Percentiles rank a stretch among this genome's conserved stretches.
Evolutionary conservation across 2,113 vertebrate species (phyloP).

Genomic region (Pygoscelis adeliae): DNA sequence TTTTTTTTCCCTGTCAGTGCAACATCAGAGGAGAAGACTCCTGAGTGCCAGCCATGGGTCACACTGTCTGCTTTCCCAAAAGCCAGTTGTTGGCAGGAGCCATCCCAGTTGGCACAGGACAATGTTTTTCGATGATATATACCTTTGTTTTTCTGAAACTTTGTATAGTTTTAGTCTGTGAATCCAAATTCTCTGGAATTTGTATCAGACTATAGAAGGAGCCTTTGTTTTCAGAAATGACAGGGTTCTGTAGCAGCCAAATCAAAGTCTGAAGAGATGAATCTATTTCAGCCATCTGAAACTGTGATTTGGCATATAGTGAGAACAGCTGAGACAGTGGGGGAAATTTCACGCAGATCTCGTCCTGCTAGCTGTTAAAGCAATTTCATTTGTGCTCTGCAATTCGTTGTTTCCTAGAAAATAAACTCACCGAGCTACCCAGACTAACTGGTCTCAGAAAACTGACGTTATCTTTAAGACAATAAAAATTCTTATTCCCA

Average conservation of each 20-base stretch:
- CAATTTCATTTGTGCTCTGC: background rate
- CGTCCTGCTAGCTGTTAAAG: background rate
- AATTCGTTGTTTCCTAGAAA: background rate
- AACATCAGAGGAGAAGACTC: background rate
- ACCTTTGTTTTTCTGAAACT: background rate
- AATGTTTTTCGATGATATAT: background rate
- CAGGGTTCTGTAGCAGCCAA: background rate
- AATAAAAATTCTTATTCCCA: background rate
- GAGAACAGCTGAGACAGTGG: background rate
- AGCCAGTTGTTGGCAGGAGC: background rate
- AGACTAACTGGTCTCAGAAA: background rate
- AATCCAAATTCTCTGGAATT: background rate
- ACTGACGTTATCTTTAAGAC: background rate
- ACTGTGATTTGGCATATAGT: background rate
- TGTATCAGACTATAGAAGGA: background rate
- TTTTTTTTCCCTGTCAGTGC: background rate
- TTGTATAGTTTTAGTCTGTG: background rate
- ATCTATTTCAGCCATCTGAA: background rate
- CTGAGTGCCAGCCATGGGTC: background rate
- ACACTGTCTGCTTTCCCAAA: background rate
- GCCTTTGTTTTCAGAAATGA: background rate
- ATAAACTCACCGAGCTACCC: background rate
- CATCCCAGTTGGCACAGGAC: background rate
- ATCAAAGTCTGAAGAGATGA: background rate
- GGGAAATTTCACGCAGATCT: background rate